Conservation (phyloP, 2,113 vertebrate genomes). For the Ondatra zibethicus region DNA sequence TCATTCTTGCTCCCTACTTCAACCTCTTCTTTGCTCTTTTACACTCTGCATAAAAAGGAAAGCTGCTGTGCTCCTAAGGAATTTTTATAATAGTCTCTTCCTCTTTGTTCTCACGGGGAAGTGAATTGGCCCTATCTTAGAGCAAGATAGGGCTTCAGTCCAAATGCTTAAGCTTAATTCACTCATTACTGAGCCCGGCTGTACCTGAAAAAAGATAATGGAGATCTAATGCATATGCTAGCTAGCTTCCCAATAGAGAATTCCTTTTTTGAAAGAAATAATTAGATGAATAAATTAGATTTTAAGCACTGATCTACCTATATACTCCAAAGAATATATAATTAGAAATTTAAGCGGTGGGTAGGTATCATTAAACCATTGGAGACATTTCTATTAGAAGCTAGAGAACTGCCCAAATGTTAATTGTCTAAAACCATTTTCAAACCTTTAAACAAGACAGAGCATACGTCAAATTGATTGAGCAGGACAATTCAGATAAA, state of each 20-base stretch:
- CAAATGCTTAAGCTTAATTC: constrained; percentile 51
- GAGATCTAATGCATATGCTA: constrained; percentile 64
- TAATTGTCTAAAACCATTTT: constrained; percentile 62
- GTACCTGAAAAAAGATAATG: constrained; percentile 57
- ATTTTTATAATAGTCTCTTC: constrained; percentile 33
- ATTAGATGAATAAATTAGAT: constrained; percentile 76
- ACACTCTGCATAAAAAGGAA: background rate
- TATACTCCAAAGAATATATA: constrained; percentile 57
- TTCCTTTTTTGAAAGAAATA: constrained; percentile 68
- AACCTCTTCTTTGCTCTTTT: constrained; percentile 51
- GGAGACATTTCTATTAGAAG: constrained; percentile 67
- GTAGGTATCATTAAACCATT: constrained; percentile 65
- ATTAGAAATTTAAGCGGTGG: constrained; percentile 72
- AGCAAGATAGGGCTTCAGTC: constrained; percentile 32
- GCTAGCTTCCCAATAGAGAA: constrained; percentile 42
- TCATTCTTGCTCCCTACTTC: constrained; percentile 39
- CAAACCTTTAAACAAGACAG: constrained; percentile 46
- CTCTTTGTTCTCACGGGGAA: constrained; percentile 2
- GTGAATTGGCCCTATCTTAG: constrained; percentile 42
- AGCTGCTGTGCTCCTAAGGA: constrained; percentile 37
- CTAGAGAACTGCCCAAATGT: constrained; percentile 60
- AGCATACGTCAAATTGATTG: constrained; percentile 19
- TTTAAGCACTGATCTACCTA: constrained; percentile 74
- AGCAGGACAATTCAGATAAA: constrained; percentile 47
- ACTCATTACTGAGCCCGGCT: constrained; percentile 54